These are phyloP conservation scores for Scaptomyza parva DNA, from an alignment of 2,888 invertebrate genomes.

Conservation along the genomic window DNA sequence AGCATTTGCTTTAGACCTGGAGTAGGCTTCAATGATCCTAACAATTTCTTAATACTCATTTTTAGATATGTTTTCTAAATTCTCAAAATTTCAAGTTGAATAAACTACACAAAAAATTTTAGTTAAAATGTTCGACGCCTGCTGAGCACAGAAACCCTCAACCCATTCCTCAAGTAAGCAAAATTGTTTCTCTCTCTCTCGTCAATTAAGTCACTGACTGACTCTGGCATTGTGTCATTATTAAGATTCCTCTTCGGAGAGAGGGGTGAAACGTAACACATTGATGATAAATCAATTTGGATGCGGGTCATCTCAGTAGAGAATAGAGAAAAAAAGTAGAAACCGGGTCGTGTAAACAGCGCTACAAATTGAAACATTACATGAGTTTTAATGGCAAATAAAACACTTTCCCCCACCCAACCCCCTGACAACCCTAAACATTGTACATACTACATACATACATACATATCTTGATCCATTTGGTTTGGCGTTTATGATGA, in stretches of 20 bases:
- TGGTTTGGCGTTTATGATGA: constrained; percentile 45
- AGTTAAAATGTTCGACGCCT: constrained; percentile 26
- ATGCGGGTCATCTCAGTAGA: constrained; percentile 36
- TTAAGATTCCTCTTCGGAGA: background rate
- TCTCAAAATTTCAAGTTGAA: constrained; percentile 18
- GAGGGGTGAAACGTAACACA: background rate
- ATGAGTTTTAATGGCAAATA: constrained; percentile 46
- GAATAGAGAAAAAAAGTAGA: background rate
- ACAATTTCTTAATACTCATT: constrained; percentile 52
- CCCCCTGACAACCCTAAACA: no score
- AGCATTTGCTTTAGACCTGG: constrained; percentile 32
- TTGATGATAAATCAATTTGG: constrained; percentile 56
- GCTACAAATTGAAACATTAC: constrained; percentile 71
- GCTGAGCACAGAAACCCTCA: constrained; percentile 20
- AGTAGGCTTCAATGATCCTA: constrained; percentile 20
- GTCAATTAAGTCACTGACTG: constrained; percentile 34
- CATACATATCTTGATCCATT: constrained; percentile 41
- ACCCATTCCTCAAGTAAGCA: background rate
- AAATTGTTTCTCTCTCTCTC: background rate
- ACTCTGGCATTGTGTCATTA: constrained; percentile 23
- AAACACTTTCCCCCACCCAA: background rate
- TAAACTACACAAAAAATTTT: no score
- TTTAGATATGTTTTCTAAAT: constrained; percentile 4
- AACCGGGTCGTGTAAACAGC: constrained; percentile 25
- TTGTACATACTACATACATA: background rate